These are phyloP conservation scores for Drosophila pallidifrons DNA, from an alignment of 1,140 invertebrate species.

Conservation along the genomic window DNA sequence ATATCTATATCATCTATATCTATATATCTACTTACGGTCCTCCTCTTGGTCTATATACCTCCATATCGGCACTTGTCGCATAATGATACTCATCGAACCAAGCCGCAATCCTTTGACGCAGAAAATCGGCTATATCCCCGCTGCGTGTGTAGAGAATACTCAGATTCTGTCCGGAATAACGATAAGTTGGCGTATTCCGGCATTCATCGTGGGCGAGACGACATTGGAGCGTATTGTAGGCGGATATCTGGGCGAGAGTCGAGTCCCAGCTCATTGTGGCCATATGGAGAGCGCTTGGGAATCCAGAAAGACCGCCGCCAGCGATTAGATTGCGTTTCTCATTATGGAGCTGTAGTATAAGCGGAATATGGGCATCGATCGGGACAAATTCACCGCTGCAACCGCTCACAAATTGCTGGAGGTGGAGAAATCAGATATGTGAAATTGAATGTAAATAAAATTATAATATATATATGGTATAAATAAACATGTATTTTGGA, in stretches of 20 bases:
- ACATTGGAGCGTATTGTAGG: conserved; percentile 70
- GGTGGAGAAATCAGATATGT: not conserved
- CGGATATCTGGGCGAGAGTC: conserved; percentile 56
- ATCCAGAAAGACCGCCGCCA: conserved; percentile 58
- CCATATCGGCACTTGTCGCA: conserved; percentile 66
- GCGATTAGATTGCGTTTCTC: conserved; percentile 66
- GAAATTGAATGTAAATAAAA: not conserved
- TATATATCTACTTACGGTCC: conserved; percentile 54
- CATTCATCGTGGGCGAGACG: conserved; percentile 76
- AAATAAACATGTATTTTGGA: not conserved
- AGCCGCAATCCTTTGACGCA: conserved; percentile 55
- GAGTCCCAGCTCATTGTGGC: conserved; percentile 68
- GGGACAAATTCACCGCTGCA: conserved; percentile 62
- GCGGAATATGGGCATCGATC: conserved; percentile 45
- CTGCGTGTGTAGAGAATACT: conserved; percentile 62
- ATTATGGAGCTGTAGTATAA: conserved; percentile 66
- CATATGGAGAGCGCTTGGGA: conserved; percentile 66
- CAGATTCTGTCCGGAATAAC: conserved; percentile 70
- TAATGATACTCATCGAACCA: conserved; percentile 68
- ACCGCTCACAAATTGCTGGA: conserved; percentile 64
- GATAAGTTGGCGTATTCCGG: conserved; percentile 70
- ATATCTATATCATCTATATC: not conserved
- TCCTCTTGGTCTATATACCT: conserved; percentile 50
- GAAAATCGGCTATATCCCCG: conserved; percentile 34
- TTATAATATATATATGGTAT: not conserved